Base-by-base conservation (phyloP, 2,888 invertebrate genomes). In the Apotomis turbidana region DNA sequence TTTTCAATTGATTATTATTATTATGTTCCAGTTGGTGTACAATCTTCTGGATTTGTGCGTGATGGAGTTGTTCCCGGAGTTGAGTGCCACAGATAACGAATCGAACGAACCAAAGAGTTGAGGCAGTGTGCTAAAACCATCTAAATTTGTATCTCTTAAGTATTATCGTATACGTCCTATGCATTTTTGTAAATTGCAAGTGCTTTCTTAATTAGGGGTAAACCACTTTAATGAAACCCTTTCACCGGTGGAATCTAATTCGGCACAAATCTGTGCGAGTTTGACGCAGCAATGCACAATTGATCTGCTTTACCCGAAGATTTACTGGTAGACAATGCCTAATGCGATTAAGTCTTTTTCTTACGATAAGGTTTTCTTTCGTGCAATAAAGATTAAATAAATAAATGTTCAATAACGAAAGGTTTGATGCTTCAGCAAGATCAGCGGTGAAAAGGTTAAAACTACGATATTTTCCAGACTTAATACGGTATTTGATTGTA, bases 61-160 rank as follows among this genome's bases (percentile, higher is more conserved):
- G 46, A 88, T 94, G 64, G 97, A 97, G 88, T 88, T 97, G 74
- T 97, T 97, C 89, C 97, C 97, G 0, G 97, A 97, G 86, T 79
- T 95, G 68, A 86, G 79, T 51, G 79, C 79, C 69, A 74, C 77
- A 61, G 80, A 77, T 4, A 76, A 74, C 49, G 76, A 69, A 64
- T 75, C 61, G 38, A 76, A 70, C 38, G 79, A 82, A 78, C 81
- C 85, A 80, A 87, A 86, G 79, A 88, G 87, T 87, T 90, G 87
- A 89, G 81, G 78, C 74, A 62, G 63, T 75, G 55, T 57, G 54
- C 59, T 38, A 41, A 57, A 54, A 63, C 57, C 27, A 62, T 54
- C 68, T n/a, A 63, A 59, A 72, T 72, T 63, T n/a, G 15, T 72
- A 63, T 41, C 68, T 52, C 63, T 13, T 72, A 72, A 74, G 71